Evolutionary conservation across 2,888 invertebrate genomes (phyloP).

Genomic region (Tolmerus cingulatus): DNA sequence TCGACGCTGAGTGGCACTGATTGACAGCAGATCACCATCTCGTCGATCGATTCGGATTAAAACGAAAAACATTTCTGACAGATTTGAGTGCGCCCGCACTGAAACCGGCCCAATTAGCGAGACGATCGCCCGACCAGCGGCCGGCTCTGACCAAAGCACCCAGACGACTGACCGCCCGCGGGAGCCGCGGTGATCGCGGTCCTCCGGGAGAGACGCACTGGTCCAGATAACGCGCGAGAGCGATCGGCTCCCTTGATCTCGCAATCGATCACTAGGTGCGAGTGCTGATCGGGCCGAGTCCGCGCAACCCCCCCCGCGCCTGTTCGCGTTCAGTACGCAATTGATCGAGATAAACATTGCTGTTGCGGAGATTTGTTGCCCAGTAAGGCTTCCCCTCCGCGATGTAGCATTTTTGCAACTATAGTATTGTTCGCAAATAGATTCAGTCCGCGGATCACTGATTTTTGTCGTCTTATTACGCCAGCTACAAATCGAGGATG

Average conservation of each 20-base stretch:
- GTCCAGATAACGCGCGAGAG: background rate
- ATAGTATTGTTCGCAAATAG: conserved; percentile 18
- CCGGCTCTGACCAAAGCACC: background rate
- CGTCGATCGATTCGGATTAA: background rate
- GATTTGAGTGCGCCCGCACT: background rate
- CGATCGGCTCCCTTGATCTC: conserved; percentile 26
- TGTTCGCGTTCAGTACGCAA: background rate
- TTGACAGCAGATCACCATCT: background rate
- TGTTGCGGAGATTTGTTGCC: background rate
- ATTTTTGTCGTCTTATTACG: conserved; percentile 11
- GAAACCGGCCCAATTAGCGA: background rate
- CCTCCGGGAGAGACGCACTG: background rate
- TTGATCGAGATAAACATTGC: conserved; percentile 13
- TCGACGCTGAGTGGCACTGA: background rate
- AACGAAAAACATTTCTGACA: background rate
- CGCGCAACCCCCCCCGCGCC: background rate
- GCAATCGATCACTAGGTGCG: conserved; percentile 13
- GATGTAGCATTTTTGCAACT: background rate
- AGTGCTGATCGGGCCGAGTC: background rate
- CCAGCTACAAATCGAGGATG: conserved; percentile 20
- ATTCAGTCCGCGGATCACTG: conserved; percentile 1
- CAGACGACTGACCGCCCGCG: background rate
- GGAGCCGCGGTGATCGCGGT: background rate
- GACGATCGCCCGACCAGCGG: background rate
- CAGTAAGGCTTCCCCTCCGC: background rate